Base-by-base conservation (phyloP, 2,797 vertebrate genomes). In the Pteronotus mesoamericanus region DNA sequence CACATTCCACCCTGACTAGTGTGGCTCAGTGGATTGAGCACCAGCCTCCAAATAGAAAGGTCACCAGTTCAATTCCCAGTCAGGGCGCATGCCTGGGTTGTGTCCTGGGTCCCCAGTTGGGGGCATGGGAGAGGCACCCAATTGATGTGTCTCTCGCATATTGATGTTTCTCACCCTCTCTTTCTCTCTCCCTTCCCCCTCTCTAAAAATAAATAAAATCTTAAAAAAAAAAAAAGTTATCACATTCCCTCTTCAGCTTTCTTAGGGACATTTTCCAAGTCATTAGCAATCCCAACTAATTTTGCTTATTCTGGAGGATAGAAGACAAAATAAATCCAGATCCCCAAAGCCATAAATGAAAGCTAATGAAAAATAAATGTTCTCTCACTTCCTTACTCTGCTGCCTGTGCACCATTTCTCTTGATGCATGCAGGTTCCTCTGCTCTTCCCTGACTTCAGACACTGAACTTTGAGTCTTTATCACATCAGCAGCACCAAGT, bases 391-490 rank as follows among this genome's bases (percentile, higher is more conserved):
- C 96, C 97, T 97, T 96, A 95, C 98, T 98, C 98, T 95, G 86
- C 97, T 97, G 95, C 77, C 96, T 98, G 93, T 95, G 98, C 98
- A 98, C 98, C 97, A 97, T 96, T 97, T 96, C 97, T 98, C 96
- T 96, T 98, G 97, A 97, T 97, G 98, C 97, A 95, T 85, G 71
- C 96, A 66, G 91, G 80, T 53, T 96, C 94, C 79, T 64, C 97
- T 96, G 97, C 97, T 98, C 59, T 95, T 97, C 96, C 14, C 0
- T 48, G 68, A 94, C 98, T 98, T 98, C 97, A 98, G 98, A 98
- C 89, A 96, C 97, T 98, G 98, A 98, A 98, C 98, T 98, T 98
- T 98, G 98, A 98, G 95, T 97, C 98, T 98, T 97, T 98, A 98
- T 98, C 98, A 98, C 98, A 98, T 98, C 98, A 98, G 98, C 97